Conservation (phyloP, 1,140 invertebrate species). For the Drosophila sechellia region DNA sequence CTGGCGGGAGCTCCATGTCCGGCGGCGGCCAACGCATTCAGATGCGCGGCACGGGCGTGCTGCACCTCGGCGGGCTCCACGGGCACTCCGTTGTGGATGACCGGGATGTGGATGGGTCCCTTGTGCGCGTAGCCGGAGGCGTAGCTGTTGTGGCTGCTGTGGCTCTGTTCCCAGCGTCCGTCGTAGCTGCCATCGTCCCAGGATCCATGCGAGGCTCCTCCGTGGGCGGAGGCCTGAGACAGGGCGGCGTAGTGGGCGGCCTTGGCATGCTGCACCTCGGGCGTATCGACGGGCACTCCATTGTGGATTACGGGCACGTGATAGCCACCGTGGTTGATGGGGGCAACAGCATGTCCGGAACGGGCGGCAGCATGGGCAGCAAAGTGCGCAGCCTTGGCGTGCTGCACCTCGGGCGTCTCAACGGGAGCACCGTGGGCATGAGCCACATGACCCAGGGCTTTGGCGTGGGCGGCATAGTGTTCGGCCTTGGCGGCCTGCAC, state of each 20-base stretch:
- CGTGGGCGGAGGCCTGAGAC: conserved; percentile 85
- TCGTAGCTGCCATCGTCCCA: conserved; percentile 74
- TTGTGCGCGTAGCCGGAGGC: conserved; percentile 75
- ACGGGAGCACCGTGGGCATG: conserved; percentile 73
- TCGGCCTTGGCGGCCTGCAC: conserved; percentile 87
- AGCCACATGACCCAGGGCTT: conserved; percentile 85
- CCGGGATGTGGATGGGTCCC: conserved; percentile 85
- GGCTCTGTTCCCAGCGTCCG: conserved; percentile 55
- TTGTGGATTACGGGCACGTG: conserved; percentile 85
- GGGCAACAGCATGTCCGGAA: conserved; percentile 60
- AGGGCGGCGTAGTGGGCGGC: conserved; percentile 86
- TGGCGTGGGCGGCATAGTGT: conserved; percentile 87
- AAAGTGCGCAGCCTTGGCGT: conserved; percentile 80
- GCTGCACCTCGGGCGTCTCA: conserved; percentile 85
- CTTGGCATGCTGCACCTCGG: conserved; percentile 87
- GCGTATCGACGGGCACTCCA: conserved; percentile 86
- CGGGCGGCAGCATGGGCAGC: conserved; percentile 77
- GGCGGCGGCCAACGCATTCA: conserved; percentile 86
- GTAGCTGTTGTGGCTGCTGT: conserved; percentile 54
- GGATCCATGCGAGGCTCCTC: conserved; percentile 62
- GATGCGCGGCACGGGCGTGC: conserved; percentile 87
- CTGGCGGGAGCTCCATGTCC: conserved; percentile 53
- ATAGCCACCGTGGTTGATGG: conserved; percentile 71
- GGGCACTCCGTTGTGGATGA: conserved; percentile 86
- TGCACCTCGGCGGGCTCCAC: conserved; percentile 87